Evolutionary conservation across 2,888 invertebrate species (phyloP).

Genomic region (Cancer borealis): DNA sequence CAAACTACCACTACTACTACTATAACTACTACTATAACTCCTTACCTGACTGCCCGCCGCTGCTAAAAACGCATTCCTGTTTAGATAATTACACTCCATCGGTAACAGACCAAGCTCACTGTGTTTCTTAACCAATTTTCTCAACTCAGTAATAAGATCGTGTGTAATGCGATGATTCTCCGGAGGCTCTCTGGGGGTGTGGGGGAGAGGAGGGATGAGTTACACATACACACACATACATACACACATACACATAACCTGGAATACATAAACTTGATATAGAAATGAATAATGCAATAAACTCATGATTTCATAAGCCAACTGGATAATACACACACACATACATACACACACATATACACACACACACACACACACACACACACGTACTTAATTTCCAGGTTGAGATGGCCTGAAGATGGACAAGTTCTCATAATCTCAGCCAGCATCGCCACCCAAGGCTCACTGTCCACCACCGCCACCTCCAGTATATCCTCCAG

Average conservation of each 20-base stretch:
- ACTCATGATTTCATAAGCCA: no score
- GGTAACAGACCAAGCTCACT: slow-evolving; percentile 92
- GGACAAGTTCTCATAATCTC: slow-evolving; percentile 97
- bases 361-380: not conserved
- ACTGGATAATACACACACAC: no score
- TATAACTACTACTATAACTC: no score
- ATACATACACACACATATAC: no score
- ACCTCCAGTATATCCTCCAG: slow-evolving; percentile 96
- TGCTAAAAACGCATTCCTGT: slow-evolving; percentile 93
- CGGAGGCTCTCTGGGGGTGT: slow-evolving; percentile 75
- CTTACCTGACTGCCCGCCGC: slow-evolving; percentile 84
- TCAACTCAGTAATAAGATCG: slow-evolving; percentile 74
- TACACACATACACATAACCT: no score
- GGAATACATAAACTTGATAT: no score
- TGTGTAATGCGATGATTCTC: slow-evolving; percentile 77
- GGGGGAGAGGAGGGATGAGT: no score
- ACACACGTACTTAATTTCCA: slow-evolving; percentile 72
- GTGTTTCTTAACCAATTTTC: slow-evolving; percentile 86
- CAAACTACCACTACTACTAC: no score
- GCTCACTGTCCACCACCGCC: slow-evolving; percentile 94
- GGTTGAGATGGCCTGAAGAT: slow-evolving; percentile 85
- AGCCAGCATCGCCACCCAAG: slow-evolving; percentile 98
- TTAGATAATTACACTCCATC: slow-evolving; percentile 96
- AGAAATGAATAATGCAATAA: no score
- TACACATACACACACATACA: no score